These are phyloP conservation scores for Caranx ignobilis DNA, from an alignment of 2,113 vertebrate genomes.

Conservation along the genomic window DNA sequence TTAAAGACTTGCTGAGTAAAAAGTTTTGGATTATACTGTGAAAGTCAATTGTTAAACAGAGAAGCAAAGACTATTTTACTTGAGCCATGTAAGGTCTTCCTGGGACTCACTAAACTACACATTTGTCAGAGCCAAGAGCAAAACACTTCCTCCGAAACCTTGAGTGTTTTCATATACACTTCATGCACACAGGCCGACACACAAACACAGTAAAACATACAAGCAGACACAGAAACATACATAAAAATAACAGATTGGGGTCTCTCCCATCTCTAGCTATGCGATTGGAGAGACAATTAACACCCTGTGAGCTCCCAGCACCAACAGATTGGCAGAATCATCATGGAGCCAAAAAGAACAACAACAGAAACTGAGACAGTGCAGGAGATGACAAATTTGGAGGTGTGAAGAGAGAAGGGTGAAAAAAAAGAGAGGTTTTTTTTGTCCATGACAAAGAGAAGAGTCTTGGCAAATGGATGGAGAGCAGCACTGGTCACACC, in stretches of 20 bases:
- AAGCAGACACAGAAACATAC: conserved; percentile 35
- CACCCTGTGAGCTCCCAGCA: conserved; percentile 60
- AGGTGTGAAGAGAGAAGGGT: conserved; percentile 48
- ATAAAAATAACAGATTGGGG: conserved; percentile 66
- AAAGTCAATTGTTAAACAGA: conserved; percentile 25
- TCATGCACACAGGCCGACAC: conserved; percentile 19
- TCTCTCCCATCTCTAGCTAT: conserved; percentile 59
- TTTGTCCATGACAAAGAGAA: conserved; percentile 46
- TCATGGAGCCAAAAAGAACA: conserved; percentile 63
- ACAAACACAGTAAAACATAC: conserved; percentile 28
- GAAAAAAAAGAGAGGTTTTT: not conserved
- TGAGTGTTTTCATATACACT: conserved; percentile 41
- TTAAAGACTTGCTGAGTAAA: not conserved
- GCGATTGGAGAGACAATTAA: conserved; percentile 70
- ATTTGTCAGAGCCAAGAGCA: conserved; percentile 38
- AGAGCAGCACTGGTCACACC: conserved; percentile 48
- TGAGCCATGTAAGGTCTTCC: conserved; percentile 33
- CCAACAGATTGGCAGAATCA: conserved; percentile 71
- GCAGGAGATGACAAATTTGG: conserved; percentile 59
- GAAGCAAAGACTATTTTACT: conserved; percentile 29
- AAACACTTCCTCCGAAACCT: conserved; percentile 30
- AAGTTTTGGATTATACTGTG: conserved; percentile 12
- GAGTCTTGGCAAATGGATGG: conserved; percentile 25
- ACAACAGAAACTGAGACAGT: conserved; percentile 56
- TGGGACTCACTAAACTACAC: conserved; percentile 47